phyloP scores from a whole-genome alignment of 2,113 vertebrate genomes.

The Smithornis capensis region DNA sequence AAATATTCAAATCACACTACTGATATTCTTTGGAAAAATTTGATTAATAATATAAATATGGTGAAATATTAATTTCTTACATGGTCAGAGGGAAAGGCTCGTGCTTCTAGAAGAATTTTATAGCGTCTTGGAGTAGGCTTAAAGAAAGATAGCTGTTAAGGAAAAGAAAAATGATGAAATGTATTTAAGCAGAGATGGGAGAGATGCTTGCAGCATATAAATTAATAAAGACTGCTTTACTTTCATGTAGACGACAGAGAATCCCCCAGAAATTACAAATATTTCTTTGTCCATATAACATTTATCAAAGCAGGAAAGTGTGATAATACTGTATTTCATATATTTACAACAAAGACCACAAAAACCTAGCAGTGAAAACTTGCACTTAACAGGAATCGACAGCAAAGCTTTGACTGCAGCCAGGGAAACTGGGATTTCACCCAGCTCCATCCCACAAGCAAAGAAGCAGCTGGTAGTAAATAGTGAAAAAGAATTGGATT shows the following conservation, averaged over 20 bases:
- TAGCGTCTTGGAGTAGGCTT: slow-evolving; percentile 85
- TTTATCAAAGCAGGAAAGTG: neutral
- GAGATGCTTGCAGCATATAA: slow-evolving; percentile 12
- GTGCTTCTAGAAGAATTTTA: slow-evolving; percentile 92
- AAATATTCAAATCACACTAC: slow-evolving; percentile 66
- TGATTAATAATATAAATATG: slow-evolving; percentile 66
- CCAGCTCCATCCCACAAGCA: neutral
- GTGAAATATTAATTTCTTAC: slow-evolving; percentile 81
- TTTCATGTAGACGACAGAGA: neutral
- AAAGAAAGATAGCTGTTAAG: slow-evolving; percentile 91
- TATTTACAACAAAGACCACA: neutral
- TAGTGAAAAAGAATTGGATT: neutral
- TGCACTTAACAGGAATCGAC: neutral
- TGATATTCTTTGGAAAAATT: slow-evolving; percentile 44
- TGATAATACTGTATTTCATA: neutral
- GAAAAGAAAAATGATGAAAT: slow-evolving; percentile 24
- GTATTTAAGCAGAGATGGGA: slow-evolving; percentile 26
- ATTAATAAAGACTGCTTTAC: neutral
- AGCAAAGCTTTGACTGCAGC: neutral
- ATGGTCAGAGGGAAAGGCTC: slow-evolving; percentile 94
- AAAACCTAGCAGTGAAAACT: neutral
- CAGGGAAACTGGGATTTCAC: neutral
- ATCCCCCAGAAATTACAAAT: slow-evolving; percentile 6
- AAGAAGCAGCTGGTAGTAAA: neutral
- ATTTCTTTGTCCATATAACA: neutral